Percentiles rank a stretch among this genome's conserved stretches.
Conservation (phyloP, 2,797 vertebrate genomes). For the Sebastes trivittatus region DNA sequence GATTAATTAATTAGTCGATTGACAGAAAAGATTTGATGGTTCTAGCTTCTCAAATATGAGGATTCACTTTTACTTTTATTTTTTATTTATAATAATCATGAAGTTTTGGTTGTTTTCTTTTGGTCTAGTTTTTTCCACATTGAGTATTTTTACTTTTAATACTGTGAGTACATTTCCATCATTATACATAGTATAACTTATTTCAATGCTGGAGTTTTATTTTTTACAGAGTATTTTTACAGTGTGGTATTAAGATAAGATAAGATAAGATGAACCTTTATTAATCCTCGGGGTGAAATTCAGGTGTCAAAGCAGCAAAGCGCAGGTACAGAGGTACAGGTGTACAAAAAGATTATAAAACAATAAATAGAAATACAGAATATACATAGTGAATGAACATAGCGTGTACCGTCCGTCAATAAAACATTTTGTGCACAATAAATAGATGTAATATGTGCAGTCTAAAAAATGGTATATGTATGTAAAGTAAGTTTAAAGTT, state of each 20-base stretch:
- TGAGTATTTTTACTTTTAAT: not conserved
- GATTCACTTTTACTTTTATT: not conserved
- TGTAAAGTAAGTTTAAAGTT: too few species aligned
- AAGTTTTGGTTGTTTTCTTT: not conserved
- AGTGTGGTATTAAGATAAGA: not conserved
- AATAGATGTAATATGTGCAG: too few species aligned
- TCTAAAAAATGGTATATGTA: too few species aligned
- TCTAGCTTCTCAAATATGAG: not conserved
- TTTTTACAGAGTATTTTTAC: not conserved
- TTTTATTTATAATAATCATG: not conserved
- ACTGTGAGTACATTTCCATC: not conserved
- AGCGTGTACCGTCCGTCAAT: fast-evolving
- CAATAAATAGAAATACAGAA: too few species aligned
- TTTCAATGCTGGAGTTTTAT: not conserved
- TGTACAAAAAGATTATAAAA: too few species aligned
- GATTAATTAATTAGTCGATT: too few species aligned
- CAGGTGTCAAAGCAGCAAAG: too few species aligned
- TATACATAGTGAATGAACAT: too few species aligned
- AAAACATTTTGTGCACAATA: fast-evolving
- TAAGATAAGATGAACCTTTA: too few species aligned
- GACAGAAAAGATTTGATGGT: not conserved
- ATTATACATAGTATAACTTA: not conserved
- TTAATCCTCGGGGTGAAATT: too few species aligned
- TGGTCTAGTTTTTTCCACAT: not conserved
- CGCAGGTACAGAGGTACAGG: too few species aligned